Percentiles rank a stretch among this genome's conserved stretches.
These are phyloP conservation scores for Discoglossus pictus DNA, from an alignment of 2,797 vertebrate species.

Conservation along the genomic window DNA sequence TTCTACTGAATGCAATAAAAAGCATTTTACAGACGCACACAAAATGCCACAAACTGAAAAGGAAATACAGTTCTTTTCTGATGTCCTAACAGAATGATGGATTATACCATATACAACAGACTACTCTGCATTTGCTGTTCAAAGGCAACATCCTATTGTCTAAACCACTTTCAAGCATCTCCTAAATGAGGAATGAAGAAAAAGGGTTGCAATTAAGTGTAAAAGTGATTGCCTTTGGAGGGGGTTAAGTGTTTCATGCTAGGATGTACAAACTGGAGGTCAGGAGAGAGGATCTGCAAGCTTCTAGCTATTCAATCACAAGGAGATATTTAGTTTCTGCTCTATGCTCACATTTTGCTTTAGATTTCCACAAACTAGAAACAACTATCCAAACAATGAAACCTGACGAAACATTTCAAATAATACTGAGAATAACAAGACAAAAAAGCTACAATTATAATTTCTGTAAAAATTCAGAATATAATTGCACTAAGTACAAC, in stretches of 20 bases:
- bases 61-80: conserved; percentile 14
- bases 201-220: conserved; percentile 17
- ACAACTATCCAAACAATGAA: too few species aligned
- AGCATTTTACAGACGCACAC: too few species aligned
- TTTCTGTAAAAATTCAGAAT: conserved; percentile 13
- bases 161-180: conserved; percentile 6
- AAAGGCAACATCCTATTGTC: conserved; percentile 26
- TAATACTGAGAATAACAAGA: conserved; percentile 6
- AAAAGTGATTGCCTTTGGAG: conserved; percentile 3
- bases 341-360: neutral
- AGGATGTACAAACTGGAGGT: conserved; percentile 28
- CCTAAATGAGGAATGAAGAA: conserved; percentile 7
- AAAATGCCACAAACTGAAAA: conserved; percentile 6
- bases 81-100: conserved; percentile 34
- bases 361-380: too few species aligned
- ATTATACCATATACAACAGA: conserved; percentile 12
- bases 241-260: neutral
- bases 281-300: conserved; percentile 4
- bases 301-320: conserved; percentile 31
- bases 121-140: neutral
- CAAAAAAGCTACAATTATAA: conserved; percentile 28
- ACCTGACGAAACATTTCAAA: conserved; percentile 14
- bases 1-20: too few species aligned
- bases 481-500: too few species aligned
- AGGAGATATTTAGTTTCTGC: neutral